Evolutionary conservation across 2,797 vertebrate genomes (phyloP).

Genomic region (Microhierax caerulescens): DNA sequence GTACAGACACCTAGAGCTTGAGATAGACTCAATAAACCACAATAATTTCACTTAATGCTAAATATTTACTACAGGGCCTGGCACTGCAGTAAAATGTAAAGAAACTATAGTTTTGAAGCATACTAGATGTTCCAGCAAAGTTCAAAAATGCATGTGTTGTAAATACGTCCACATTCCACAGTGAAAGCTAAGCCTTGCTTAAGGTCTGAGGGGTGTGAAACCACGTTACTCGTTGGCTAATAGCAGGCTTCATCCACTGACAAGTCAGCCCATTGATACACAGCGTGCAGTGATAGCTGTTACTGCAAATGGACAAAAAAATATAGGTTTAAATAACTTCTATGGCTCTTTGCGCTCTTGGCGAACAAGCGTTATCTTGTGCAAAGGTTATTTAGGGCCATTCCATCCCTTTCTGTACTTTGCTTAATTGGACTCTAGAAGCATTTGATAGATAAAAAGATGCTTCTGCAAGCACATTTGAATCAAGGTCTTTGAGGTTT

Average conservation of each 20-base stretch:
- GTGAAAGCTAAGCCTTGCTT: not conserved
- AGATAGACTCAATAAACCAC: not conserved
- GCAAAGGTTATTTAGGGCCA: slow-evolving; percentile 13
- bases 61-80: not conserved
- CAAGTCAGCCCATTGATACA: slow-evolving; percentile 5
- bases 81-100: not conserved
- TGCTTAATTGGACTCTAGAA: slow-evolving; percentile 32
- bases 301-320: slow-evolving; percentile 35
- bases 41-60: not conserved
- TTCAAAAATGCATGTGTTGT: not conserved
- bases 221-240: slow-evolving; percentile 5
- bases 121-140: not conserved
- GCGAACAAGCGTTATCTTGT: not conserved
- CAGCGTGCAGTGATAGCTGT: not conserved
- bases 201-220: not conserved
- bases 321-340: slow-evolving; percentile 41
- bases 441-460: not conserved
- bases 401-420: not conserved
- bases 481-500: not conserved
- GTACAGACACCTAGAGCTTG: not conserved
- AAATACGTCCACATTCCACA: not conserved
- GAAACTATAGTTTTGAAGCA: not conserved
- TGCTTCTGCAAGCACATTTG: not conserved
- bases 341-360: not conserved
- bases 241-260: slow-evolving; percentile 25